phyloP scores from a whole-genome alignment of 2,797 vertebrate species.

The Silurus aristotelis region DNA sequence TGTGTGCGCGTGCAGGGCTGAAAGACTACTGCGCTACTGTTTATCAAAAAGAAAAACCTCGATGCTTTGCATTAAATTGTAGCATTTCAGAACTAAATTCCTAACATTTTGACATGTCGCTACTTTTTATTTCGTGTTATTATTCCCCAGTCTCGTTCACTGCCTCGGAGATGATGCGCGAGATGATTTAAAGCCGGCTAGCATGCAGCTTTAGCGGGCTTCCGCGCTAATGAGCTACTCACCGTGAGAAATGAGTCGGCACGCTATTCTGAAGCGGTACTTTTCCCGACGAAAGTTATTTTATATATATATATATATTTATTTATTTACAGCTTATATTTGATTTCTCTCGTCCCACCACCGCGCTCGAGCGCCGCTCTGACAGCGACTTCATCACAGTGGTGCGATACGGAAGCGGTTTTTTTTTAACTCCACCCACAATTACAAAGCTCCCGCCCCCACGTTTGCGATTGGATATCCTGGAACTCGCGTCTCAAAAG shows the following conservation, averaged over 20 bases:
- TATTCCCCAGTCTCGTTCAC: no score
- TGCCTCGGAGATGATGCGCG: not conserved
- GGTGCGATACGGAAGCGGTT: constrained; percentile 71
- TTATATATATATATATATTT: not conserved
- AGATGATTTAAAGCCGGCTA: not conserved
- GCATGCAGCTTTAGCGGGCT: not conserved
- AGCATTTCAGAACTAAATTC: no score
- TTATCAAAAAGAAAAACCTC: not conserved
- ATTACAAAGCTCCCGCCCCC: not conserved
- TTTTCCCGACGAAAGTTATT: constrained; percentile 16
- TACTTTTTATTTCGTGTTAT: no score
- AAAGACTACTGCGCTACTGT: not conserved
- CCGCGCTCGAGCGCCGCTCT: constrained; percentile 19
- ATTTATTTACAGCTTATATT: constrained; percentile 3
- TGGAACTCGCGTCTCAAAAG: no score
- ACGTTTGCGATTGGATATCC: not conserved
- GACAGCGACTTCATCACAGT: constrained; percentile 72
- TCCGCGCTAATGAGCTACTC: constrained; percentile 55
- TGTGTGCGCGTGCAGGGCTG: not conserved
- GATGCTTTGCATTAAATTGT: no score
- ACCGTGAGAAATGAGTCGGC: constrained; percentile 73
- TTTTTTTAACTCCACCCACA: not conserved
- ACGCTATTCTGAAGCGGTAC: constrained; percentile 70
- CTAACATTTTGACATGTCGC: no score
- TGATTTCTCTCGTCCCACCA: no score